A percentile compares a stretch with the other conserved stretches of the same genome.
These are phyloP conservation scores for Coracopsis vasa DNA, from an alignment of 2,113 vertebrate species.

Conservation along the genomic window DNA sequence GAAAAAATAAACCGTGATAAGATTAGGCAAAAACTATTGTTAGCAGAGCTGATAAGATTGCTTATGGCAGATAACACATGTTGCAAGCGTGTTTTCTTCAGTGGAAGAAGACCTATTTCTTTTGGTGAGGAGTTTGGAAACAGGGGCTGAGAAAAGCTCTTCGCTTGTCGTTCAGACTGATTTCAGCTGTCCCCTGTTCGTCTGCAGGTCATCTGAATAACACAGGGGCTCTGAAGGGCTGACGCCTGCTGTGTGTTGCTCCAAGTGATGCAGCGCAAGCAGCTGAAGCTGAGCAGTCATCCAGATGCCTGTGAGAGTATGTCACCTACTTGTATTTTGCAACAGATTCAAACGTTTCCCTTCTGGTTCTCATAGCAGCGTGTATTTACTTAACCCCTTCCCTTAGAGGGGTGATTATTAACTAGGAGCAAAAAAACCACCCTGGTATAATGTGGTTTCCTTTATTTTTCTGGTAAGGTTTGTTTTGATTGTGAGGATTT, in stretches of 20 bases:
- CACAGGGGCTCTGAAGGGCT: background rate
- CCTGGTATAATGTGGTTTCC: background rate
- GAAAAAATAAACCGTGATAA: background rate
- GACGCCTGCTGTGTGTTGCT: background rate
- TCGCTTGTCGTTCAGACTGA: background rate
- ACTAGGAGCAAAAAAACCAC: background rate
- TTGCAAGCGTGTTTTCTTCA: background rate
- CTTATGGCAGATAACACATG: background rate
- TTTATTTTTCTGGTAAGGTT: background rate
- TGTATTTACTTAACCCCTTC: background rate
- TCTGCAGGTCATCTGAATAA: constrained; percentile 10
- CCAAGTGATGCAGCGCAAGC: accelerated
- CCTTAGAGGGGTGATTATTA: background rate
- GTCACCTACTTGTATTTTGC: background rate
- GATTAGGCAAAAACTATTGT: constrained; percentile 8
- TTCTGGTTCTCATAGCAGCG: background rate
- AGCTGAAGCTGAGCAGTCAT: background rate
- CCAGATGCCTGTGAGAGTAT: background rate
- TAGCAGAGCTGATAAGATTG: background rate
- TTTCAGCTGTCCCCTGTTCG: background rate
- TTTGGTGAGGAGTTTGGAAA: background rate
- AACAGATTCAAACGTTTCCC: background rate
- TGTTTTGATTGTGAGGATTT: background rate
- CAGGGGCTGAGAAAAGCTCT: background rate
- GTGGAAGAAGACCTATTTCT: background rate